phyloP scores from a whole-genome alignment of 23 tunicate genomes.

The Oikopleura dioica region DNA sequence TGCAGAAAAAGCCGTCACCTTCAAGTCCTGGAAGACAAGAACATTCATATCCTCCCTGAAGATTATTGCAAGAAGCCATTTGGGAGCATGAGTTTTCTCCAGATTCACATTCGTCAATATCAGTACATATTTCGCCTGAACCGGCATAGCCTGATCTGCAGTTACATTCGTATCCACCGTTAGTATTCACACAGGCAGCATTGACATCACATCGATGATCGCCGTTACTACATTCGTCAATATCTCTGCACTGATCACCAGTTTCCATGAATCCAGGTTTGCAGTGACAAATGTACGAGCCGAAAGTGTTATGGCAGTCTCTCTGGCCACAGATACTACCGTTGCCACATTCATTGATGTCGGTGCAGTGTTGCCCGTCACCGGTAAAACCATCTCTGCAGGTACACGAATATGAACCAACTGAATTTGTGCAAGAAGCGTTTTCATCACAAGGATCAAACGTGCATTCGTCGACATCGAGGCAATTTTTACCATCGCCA shows the following conservation, averaged over 20 bases:
- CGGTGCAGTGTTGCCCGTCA: background rate
- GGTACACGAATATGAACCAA: background rate
- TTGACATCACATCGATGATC: slow-evolving; percentile 8
- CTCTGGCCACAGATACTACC: background rate
- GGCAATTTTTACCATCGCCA: background rate
- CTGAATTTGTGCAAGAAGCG: background rate
- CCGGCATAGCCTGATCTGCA: slow-evolving; percentile 20
- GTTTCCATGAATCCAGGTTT: slow-evolving; percentile 11
- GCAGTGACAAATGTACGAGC: slow-evolving; percentile 13
- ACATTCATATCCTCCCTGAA: background rate
- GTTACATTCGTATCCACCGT: slow-evolving; percentile 17
- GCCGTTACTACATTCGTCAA: background rate
- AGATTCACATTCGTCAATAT: slow-evolving; percentile 26
- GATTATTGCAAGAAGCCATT: background rate
- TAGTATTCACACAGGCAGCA: slow-evolving; percentile 14
- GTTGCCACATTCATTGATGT: background rate
- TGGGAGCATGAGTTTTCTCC: background rate
- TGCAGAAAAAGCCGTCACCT: background rate
- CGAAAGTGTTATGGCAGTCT: slow-evolving; percentile 11
- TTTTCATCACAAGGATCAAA: background rate
- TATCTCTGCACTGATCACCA: background rate
- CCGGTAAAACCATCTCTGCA: background rate
- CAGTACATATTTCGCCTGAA: slow-evolving; percentile 14
- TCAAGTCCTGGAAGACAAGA: background rate
- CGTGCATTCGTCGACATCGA: background rate